phyloP scores from a whole-genome alignment of 2,113 vertebrate species.

The Heliornis fulica region DNA sequence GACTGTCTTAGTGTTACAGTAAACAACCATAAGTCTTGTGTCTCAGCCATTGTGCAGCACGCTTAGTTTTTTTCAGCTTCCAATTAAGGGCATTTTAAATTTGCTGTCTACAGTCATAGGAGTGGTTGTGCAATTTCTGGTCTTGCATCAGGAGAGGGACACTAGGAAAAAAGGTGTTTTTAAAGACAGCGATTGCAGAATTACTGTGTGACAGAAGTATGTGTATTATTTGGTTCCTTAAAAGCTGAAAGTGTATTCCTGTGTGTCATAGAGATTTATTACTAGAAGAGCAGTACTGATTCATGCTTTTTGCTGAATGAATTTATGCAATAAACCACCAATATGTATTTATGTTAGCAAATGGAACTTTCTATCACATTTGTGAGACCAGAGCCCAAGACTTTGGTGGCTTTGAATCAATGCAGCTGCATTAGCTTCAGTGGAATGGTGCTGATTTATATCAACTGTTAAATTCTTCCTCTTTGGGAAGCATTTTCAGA shows the following conservation, averaged over 20 bases:
- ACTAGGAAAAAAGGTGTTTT: background rate
- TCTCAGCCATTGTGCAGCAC: constrained; percentile 70
- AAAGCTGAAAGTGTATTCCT: constrained; percentile 46
- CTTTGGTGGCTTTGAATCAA: constrained; percentile 30
- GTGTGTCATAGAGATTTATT: constrained; percentile 36
- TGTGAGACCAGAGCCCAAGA: constrained; percentile 1
- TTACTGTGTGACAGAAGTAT: background rate
- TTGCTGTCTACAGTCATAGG: constrained; percentile 60
- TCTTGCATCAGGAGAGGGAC: background rate
- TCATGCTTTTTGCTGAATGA: constrained; percentile 73
- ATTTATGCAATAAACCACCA: constrained; percentile 69
- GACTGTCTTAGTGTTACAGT: constrained; percentile 83
- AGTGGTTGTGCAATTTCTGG: constrained; percentile 36
- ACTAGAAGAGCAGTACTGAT: constrained; percentile 65
- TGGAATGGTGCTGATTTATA: constrained; percentile 20
- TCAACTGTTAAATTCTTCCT: constrained; percentile 21
- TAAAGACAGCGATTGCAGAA: background rate
- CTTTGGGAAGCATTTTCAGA: background rate
- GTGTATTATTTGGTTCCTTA: background rate
- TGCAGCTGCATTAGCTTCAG: constrained; percentile 3
- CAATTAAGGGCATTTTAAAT: constrained; percentile 79
- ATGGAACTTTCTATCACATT: constrained; percentile 38
- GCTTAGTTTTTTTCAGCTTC: constrained; percentile 74
- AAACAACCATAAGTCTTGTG: constrained; percentile 83
- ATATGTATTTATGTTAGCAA: constrained; percentile 69